A percentile compares a stretch with the other conserved stretches of the same genome.
These are phyloP conservation scores for Drosophila setosimentum DNA, from an alignment of 2,888 invertebrate species.

Conservation along the genomic window DNA sequence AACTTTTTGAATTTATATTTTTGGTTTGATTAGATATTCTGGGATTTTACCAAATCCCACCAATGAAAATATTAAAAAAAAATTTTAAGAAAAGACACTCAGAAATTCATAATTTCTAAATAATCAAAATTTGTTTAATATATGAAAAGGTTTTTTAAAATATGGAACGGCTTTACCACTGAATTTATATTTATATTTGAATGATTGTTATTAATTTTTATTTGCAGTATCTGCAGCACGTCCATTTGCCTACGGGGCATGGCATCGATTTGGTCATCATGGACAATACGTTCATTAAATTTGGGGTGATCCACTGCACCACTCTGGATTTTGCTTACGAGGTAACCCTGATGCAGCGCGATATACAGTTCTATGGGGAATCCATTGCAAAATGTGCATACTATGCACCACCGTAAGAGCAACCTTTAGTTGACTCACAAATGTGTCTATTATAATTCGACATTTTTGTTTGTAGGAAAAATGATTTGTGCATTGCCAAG, in stretches of 20 bases:
- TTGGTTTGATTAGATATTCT: background rate
- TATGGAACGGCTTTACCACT: background rate
- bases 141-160: background rate
- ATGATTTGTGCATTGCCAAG: slow-evolving; percentile 82
- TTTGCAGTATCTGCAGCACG: slow-evolving; percentile 65
- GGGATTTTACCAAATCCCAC: background rate
- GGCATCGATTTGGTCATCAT: slow-evolving; percentile 76
- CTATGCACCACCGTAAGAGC: slow-evolving; percentile 79
- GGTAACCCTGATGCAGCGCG: slow-evolving; percentile 75
- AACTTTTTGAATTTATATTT: background rate
- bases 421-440: background rate
- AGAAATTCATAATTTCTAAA: background rate
- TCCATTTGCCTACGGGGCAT: slow-evolving; percentile 70
- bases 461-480: slow-evolving; percentile 51
- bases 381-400: slow-evolving; percentile 43
- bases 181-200: background rate
- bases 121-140: background rate
- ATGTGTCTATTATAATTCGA: background rate
- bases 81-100: too few species aligned
- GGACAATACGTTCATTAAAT: slow-evolving; percentile 79
- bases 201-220: background rate
- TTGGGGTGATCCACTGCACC: slow-evolving; percentile 80
- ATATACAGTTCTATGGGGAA: slow-evolving; percentile 76
- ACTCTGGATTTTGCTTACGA: slow-evolving; percentile 69
- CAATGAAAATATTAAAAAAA: background rate